These are phyloP conservation scores for Chorisops tibialis DNA, from an alignment of 2,888 invertebrate species.

Conservation along the genomic window DNA sequence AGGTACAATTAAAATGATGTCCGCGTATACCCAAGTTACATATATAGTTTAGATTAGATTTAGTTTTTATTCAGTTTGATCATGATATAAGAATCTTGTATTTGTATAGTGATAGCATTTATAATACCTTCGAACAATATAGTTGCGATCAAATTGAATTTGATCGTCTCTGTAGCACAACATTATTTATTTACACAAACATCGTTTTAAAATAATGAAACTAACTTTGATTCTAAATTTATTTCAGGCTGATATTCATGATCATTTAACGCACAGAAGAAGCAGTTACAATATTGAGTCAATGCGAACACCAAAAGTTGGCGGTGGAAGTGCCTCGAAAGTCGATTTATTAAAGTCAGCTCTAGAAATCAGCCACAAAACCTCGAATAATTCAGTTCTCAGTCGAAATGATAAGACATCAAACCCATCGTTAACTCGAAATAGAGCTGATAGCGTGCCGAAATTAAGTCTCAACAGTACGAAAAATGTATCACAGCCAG, in stretches of 20 bases:
- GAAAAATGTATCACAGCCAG: slow-evolving; percentile 62
- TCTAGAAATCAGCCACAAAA: slow-evolving; percentile 63
- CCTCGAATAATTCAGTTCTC: slow-evolving; percentile 54
- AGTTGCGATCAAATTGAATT: no score
- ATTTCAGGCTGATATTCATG: slow-evolving; percentile 50
- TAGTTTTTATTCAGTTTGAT: no score
- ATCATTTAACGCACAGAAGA: slow-evolving; percentile 51
- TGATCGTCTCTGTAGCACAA: no score
- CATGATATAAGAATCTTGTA: no score
- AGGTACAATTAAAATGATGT: no score
- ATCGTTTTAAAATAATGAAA: no score
- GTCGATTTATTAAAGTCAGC: slow-evolving; percentile 69
- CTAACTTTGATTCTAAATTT: no score
- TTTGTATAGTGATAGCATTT: no score
- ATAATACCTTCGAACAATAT: no score
- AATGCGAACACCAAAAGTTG: slow-evolving; percentile 43
- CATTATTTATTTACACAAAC: no score
- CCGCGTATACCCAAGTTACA: no score
- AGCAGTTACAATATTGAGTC: slow-evolving; percentile 53
- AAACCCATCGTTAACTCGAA: slow-evolving; percentile 57
- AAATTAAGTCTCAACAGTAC: slow-evolving; percentile 56
- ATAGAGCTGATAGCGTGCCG: slow-evolving; percentile 62
- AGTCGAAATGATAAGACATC: slow-evolving; percentile 55
- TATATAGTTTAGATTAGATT: no score
- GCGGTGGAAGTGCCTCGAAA: slow-evolving; percentile 53